A percentile compares a stretch with the other conserved stretches of the same genome.
phyloP scores from a whole-genome alignment of 2,888 invertebrate species.

The Cyrtodaria siliqua region DNA sequence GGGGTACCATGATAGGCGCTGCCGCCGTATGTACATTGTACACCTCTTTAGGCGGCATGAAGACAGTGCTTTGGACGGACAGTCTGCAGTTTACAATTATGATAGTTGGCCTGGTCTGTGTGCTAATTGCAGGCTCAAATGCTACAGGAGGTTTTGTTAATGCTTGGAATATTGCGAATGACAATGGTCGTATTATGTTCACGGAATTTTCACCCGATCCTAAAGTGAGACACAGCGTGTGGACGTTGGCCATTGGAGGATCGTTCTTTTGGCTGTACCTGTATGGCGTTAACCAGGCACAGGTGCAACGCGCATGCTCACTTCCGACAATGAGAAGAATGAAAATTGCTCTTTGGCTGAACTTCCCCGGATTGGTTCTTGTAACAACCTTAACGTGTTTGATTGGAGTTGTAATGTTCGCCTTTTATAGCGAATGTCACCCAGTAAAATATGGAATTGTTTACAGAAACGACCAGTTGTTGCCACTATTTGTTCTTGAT shows the following conservation, averaged over 20 bases:
- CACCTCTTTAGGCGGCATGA: slow-evolving; percentile 86
- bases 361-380: slow-evolving; percentile 37
- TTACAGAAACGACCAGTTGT: slow-evolving; percentile 88
- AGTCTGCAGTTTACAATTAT: slow-evolving; percentile 86
- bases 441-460: slow-evolving; percentile 43
- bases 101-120: slow-evolving; percentile 84
- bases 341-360: slow-evolving; percentile 64
- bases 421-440: slow-evolving; percentile 49
- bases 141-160: slow-evolving; percentile 82
- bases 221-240: slow-evolving; percentile 94
- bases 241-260: slow-evolving; percentile 94
- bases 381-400: slow-evolving; percentile 37
- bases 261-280: slow-evolving; percentile 97
- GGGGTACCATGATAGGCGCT: slow-evolving; percentile 91
- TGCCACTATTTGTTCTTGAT: slow-evolving; percentile 95
- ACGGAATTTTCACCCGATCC: slow-evolving; percentile 88
- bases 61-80: slow-evolving; percentile 87
- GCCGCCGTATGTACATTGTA: slow-evolving; percentile 96
- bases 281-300: slow-evolving; percentile 97
- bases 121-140: slow-evolving; percentile 84
- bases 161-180: slow-evolving; percentile 80
- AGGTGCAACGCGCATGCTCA: slow-evolving; percentile 96
- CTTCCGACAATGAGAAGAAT: slow-evolving; percentile 93
- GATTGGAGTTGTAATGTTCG: slow-evolving; percentile 56
- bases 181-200: slow-evolving; percentile 70